Evolutionary conservation across 2,797 vertebrate species (phyloP).

Genomic region (Gila robusta): DNA sequence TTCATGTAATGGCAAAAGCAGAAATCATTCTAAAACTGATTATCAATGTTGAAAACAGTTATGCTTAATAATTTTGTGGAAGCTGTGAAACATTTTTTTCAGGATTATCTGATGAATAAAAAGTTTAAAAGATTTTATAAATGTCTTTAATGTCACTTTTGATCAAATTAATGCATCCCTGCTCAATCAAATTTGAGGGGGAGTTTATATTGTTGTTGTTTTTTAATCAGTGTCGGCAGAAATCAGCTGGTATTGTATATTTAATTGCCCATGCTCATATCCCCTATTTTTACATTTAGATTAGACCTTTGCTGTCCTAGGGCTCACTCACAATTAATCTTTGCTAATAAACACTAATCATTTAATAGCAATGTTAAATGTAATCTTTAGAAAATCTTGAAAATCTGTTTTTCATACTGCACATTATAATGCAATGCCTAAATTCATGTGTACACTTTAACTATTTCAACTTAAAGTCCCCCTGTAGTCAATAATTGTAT

Average conservation of each 20-base stretch:
- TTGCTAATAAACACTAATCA: too few species aligned
- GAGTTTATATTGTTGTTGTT: too few species aligned
- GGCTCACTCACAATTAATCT: not conserved
- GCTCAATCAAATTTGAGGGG: not conserved
- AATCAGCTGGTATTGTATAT: not conserved
- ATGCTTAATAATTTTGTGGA: not conserved
- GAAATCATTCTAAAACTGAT: not conserved
- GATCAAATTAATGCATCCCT: not conserved
- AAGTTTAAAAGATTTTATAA: not conserved
- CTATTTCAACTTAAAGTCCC: too few species aligned
- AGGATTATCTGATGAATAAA: not conserved
- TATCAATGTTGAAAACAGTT: not conserved
- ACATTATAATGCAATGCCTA: not conserved
- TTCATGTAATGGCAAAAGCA: not conserved
- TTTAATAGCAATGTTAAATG: too few species aligned
- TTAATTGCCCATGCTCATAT: too few species aligned
- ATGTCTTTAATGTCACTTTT: not conserved
- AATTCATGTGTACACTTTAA: not conserved
- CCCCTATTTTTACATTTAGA: not conserved
- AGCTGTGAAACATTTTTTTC: not conserved
- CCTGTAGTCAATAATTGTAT: too few species aligned
- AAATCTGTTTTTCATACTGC: not conserved
- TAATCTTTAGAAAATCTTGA: not conserved
- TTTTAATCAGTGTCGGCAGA: not conserved
- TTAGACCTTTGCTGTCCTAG: too few species aligned